A percentile compares a stretch with the other conserved stretches of the same genome.
Conservation (phyloP, 2,797 vertebrate genomes). For the Streptopelia turtur region DNA sequence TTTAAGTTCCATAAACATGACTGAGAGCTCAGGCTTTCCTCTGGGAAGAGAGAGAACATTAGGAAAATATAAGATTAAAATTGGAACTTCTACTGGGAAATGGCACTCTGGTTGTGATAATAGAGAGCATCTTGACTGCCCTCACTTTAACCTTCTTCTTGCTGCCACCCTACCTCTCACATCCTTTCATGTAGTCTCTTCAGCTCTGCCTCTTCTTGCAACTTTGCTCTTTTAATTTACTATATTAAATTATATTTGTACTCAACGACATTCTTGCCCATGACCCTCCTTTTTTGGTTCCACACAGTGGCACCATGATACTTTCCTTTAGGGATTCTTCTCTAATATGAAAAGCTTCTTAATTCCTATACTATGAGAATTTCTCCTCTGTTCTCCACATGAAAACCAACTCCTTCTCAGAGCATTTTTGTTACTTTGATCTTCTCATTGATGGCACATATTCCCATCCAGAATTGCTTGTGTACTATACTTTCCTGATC, state of each 20-base stretch:
- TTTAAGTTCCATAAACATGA: neutral
- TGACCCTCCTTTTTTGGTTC: neutral
- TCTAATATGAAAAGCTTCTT: neutral
- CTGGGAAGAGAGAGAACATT: neutral
- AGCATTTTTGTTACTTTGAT: neutral
- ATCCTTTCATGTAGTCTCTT: neutral
- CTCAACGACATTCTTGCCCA: neutral
- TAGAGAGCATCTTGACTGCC: neutral
- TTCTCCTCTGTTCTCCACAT: neutral
- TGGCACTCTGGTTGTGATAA: neutral
- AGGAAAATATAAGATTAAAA: neutral
- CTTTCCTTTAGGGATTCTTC: neutral
- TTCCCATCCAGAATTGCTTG: neutral
- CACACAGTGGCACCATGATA: neutral
- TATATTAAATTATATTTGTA: neutral
- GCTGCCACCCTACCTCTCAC: neutral
- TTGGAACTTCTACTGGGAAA: neutral
- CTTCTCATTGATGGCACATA: neutral
- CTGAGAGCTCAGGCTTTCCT: neutral
- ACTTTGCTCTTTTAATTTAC: neutral
- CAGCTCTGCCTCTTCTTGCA: neutral
- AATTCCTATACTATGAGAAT: neutral
- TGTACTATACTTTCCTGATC: neutral
- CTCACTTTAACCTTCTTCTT: neutral
- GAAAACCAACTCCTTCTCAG: neutral